These are phyloP conservation scores for Macroramphosus scolopax DNA, from an alignment of 2,797 vertebrate genomes.

Conservation along the genomic window DNA sequence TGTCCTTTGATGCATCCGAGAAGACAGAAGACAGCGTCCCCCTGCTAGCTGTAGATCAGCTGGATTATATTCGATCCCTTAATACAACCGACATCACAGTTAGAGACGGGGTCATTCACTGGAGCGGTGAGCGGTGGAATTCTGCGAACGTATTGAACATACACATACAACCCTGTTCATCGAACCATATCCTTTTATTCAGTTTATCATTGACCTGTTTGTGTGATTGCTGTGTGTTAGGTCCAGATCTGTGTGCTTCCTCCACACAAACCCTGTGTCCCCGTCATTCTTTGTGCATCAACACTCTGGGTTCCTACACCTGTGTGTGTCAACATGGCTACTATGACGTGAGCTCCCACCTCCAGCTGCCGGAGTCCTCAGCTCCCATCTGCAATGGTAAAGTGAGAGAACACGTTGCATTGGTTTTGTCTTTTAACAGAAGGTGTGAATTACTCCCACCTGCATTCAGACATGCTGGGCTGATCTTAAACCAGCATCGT, in stretches of 20 bases:
- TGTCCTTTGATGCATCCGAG: slow-evolving; percentile 41
- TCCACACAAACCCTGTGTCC: slow-evolving; percentile 40
- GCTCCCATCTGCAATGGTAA: slow-evolving; percentile 64
- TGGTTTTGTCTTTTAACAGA: too few species aligned
- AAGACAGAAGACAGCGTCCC: background rate
- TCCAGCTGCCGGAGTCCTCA: slow-evolving; percentile 6
- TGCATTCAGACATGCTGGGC: too few species aligned
- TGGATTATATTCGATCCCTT: slow-evolving; percentile 49
- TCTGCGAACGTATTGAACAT: background rate
- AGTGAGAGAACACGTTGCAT: background rate
- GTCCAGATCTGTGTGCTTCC: slow-evolving; percentile 62
- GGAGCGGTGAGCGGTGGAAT: slow-evolving; percentile 54
- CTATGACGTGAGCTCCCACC: slow-evolving; percentile 58
- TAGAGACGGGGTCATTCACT: slow-evolving; percentile 47
- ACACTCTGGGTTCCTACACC: slow-evolving; percentile 63
- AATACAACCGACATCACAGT: slow-evolving; percentile 29
- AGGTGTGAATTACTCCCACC: too few species aligned
- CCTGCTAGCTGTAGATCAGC: slow-evolving; percentile 27
- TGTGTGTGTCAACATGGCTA: slow-evolving; percentile 66
- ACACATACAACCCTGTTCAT: too few species aligned
- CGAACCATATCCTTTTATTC: background rate
- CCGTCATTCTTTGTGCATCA: slow-evolving; percentile 64
- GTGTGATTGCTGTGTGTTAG: slow-evolving; percentile 49
- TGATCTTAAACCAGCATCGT: too few species aligned
- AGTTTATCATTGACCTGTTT: background rate